Evolutionary conservation across 2,113 vertebrate species (phyloP).

Genomic region (Chaetodon auriga): DNA sequence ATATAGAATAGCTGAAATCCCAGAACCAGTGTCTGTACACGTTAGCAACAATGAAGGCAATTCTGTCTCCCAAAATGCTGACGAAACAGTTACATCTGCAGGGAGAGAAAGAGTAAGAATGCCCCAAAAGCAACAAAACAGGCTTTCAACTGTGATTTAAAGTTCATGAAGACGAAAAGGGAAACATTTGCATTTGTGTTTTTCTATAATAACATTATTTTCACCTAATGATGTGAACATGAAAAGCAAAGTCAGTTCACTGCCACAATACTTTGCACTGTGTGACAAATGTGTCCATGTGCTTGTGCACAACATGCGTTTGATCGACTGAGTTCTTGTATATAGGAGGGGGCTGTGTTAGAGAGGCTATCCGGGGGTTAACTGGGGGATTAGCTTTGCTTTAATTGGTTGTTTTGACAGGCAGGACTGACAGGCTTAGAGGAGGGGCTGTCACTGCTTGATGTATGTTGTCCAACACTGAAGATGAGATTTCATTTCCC

Average conservation of each 20-base stretch:
- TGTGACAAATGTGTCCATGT: not conserved
- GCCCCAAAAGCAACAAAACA: not conserved
- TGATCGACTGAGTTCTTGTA: not conserved
- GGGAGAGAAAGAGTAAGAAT: not conserved
- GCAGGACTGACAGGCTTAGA: conserved; percentile 73
- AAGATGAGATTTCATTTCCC: conserved; percentile 80
- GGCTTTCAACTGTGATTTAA: not conserved
- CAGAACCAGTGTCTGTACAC: not conserved
- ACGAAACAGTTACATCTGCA: not conserved
- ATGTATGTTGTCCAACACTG: conserved; percentile 73
- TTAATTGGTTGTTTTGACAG: conserved; percentile 78
- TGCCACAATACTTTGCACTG: not conserved
- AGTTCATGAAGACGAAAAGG: not conserved
- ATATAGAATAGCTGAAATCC: not conserved
- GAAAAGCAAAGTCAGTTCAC: not conserved
- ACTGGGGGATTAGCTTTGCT: conserved; percentile 76
- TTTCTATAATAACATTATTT: not conserved
- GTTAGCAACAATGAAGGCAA: not conserved
- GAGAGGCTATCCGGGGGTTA: conserved; percentile 58
- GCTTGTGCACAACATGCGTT: not conserved
- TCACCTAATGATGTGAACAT: not conserved
- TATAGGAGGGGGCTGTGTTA: conserved; percentile 4
- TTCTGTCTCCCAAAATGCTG: not conserved
- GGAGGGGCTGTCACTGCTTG: conserved; percentile 73
- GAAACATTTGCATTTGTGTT: not conserved